Evolutionary conservation across 2,113 vertebrate species (phyloP), one percentile per base, ranked within the genome.

Genomic region (Triplophysa siluroides): DNA sequence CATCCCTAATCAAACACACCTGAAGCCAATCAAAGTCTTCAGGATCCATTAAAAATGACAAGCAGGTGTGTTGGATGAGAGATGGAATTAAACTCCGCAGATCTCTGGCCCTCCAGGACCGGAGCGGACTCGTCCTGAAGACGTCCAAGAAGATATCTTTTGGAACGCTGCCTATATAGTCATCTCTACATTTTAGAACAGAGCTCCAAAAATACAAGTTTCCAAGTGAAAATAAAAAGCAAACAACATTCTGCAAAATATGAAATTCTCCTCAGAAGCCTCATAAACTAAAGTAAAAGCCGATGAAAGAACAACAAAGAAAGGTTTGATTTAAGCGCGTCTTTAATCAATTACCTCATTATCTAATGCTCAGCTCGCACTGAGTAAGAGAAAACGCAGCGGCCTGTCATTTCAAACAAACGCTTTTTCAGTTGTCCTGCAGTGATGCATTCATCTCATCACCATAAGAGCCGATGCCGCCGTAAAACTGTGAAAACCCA

Each of bases 321-420:
- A 60, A 58, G 6, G 19, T 52, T 79, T 56, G 50, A 68, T 72
- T 72, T 54, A 79, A 72, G 70, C 45, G 16, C 64, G 68, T 21
- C 68, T 63, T 79, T 69, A 79, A 56, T 73, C 29, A 56, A 65
- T 80, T n/a, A 73, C 23, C 6, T 16, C 61, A 50, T 24, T 23
- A 70, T 62, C 62, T 60, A 23, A 60, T 21, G 8, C 58, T 50
- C 56, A 41, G 26, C 56, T 63, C 24, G n/a, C 58, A 52, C 5
- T 38, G 54, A 52, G 62, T 62, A 47, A 52, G 71, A 54, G 23
- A 33, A 54, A 54, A 41, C 26, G 12, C 60, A 64, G 11, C n/a
- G 26, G 24, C 9, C 3, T n/a, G n/a, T 72, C 58, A n/a, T 19
- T 21, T 54, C 58, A 58, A 63, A 54, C 78, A 65, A 54, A 33